These are phyloP conservation scores for Manis crassicaudata DNA, from an alignment of 2,797 vertebrate genomes.

Conservation along the genomic window DNA sequence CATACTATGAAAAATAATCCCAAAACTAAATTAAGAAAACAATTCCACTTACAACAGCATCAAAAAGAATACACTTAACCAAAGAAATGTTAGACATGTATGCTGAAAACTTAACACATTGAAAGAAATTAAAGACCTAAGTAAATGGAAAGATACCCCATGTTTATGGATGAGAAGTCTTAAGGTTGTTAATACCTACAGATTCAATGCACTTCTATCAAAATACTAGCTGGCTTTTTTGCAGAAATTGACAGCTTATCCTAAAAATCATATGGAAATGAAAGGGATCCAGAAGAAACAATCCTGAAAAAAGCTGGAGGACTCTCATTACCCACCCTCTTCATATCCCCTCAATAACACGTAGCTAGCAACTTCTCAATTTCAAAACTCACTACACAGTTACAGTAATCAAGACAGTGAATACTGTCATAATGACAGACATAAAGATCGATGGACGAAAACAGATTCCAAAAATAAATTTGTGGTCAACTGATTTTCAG, in stretches of 20 bases:
- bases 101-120: not conserved
- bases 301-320: not conserved
- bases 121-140: conserved; percentile 15
- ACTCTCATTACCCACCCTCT: not conserved
- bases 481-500: not conserved
- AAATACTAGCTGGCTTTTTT: not conserved
- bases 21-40: conserved; percentile 22
- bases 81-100: not conserved
- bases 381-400: conserved; percentile 8
- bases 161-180: not conserved
- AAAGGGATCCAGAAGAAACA: not conserved
- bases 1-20: not conserved
- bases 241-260: not conserved
- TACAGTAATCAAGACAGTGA: not conserved
- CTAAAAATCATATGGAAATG: conserved; percentile 3
- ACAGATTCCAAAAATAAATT: not conserved
- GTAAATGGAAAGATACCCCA: not conserved
- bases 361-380: not conserved
- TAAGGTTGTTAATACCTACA: not conserved
- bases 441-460: not conserved
- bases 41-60: not conserved
- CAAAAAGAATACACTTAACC: not conserved
- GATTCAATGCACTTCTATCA: not conserved
- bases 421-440: not conserved
- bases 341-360: too few relatives aligned